Evolutionary conservation across 1,140 invertebrate genomes (phyloP).

Genomic region (Leptinotarsa lineolata): DNA sequence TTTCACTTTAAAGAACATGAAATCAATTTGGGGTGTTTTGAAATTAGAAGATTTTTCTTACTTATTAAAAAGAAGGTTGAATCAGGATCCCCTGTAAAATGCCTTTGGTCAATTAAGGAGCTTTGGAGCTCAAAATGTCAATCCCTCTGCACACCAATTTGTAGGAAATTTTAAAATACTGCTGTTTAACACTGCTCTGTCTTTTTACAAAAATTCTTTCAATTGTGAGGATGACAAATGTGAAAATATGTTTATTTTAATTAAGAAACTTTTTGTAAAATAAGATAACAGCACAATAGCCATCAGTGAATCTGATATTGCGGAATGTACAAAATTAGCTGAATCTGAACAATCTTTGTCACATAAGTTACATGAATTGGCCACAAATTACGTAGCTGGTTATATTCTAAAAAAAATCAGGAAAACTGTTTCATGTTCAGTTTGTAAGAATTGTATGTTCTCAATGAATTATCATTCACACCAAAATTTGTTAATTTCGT

Average conservation of each 20-base stretch:
- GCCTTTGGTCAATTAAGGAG: constrained; percentile 17
- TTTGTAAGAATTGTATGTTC: constrained; percentile 5
- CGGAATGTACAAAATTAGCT: constrained; percentile 3
- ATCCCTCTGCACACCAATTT: constrained; percentile 5
- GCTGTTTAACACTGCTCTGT: constrained; percentile 10
- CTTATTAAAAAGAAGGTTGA: background rate
- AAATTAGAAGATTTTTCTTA: constrained; percentile 14
- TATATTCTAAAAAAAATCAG: constrained; percentile 1
- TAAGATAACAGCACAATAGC: background rate
- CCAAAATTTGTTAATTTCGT: constrained; percentile 15
- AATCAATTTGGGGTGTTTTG: constrained; percentile 18
- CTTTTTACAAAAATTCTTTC: constrained; percentile 10
- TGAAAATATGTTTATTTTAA: constrained; percentile 9
- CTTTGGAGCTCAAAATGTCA: constrained; percentile 14
- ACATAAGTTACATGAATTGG: constrained; percentile 14
- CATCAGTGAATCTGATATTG: background rate
- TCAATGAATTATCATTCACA: background rate
- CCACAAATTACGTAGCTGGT: constrained; percentile 15
- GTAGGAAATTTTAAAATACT: constrained; percentile 11
- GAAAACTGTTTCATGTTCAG: constrained; percentile 1
- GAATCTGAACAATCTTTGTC: constrained; percentile 12
- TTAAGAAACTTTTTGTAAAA: background rate
- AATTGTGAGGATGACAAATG: constrained; percentile 12
- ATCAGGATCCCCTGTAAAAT: constrained; percentile 8
- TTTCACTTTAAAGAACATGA: background rate